Base-by-base conservation (phyloP, 64 coral and sea anemone species). In the Actinia tenebrosa region DNA sequence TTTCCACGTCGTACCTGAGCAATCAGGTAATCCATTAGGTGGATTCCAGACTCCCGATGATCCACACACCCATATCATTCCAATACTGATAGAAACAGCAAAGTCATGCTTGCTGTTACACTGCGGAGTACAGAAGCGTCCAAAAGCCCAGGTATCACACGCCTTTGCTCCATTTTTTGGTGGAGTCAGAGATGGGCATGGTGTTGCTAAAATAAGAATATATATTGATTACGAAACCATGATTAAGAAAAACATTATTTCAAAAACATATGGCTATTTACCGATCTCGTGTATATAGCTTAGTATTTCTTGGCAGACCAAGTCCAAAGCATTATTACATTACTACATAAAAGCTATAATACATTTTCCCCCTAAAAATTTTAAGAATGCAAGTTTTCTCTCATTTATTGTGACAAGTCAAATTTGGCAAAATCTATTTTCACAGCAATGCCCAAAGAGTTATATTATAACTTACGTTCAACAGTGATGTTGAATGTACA, bases 401-500 rank as follows among this genome's bases (percentile, higher is more conserved):
- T 47, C 46, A 47, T 47, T 3, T 47, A 47, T 47, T 47, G 46
- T 13, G 63, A n/a, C 3, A n/a, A n/a, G 30, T 14, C 15, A 61
- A 11, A 61, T 18, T 18, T 61, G 18, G 13, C 16, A 61, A 15
- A 61, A 61, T 2, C 13, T 61, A 37, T 37, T 37, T 37, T 37
- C 30, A 37, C 1, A 0, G 30, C 30, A 37, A 37, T 37, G 30
- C 30, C 30, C 18, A 69, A 8, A 69, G 23, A 7, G 6, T 50
- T 66, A 2, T 42, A 75, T 3, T 25, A 75, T 42, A 75, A 93
- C 91, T 89, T 89, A 93, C 91, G 91, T 66, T 66, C 58, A 10
- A 89, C 58, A 27, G 37, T 86, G n/a, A 93, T 62, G 5, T 47
- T 71, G 69, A 93, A 93, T 20, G 78, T 47, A 9, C 91, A 93